Evolutionary conservation across 1,140 invertebrate genomes (phyloP).

Genomic region (Drosophila dunni): DNA sequence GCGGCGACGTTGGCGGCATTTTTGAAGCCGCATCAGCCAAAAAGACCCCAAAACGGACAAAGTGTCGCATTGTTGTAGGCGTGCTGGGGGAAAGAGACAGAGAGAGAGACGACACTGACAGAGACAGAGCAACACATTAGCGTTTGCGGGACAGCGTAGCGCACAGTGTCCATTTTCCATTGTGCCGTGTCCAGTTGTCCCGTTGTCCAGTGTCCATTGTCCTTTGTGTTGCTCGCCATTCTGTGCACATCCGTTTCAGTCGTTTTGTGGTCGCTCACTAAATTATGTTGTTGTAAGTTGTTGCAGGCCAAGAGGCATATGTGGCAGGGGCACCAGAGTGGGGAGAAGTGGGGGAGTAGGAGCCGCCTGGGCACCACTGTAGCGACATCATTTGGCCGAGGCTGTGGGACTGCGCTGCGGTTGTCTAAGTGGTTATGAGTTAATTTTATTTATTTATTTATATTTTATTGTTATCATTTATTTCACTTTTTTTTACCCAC

Average conservation of each 20-base stretch:
- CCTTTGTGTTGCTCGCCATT: slow-evolving; percentile 42
- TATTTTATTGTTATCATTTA: slow-evolving; percentile 81
- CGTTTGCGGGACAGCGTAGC: slow-evolving; percentile 26
- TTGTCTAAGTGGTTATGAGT: slow-evolving; percentile 79
- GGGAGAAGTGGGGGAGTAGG: neutral
- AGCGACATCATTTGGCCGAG: slow-evolving; percentile 26
- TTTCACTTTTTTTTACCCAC: slow-evolving; percentile 54
- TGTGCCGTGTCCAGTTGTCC: slow-evolving; percentile 40
- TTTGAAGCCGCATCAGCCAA: slow-evolving; percentile 64
- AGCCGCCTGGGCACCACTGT: neutral
- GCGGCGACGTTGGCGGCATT: slow-evolving; percentile 58
- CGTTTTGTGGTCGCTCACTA: slow-evolving; percentile 58
- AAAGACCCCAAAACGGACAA: slow-evolving; percentile 36
- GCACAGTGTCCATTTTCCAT: slow-evolving; percentile 20
- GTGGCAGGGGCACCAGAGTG: neutral
- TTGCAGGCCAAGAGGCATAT: slow-evolving; percentile 5
- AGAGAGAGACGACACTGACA: neutral
- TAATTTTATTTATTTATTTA: slow-evolving; percentile 84
- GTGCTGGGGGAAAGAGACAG: neutral
- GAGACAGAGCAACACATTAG: slow-evolving; percentile 39
- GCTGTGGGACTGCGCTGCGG: slow-evolving; percentile 45
- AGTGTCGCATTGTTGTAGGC: slow-evolving; percentile 48
- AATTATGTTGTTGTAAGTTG: slow-evolving; percentile 81
- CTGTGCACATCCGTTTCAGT: slow-evolving; percentile 51
- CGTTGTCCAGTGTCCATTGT: slow-evolving; percentile 39